A percentile compares a stretch with the other conserved stretches of the same genome.
These are phyloP conservation scores for Leucopsar rothschildi DNA, from an alignment of 2,113 vertebrate species.

Conservation along the genomic window DNA sequence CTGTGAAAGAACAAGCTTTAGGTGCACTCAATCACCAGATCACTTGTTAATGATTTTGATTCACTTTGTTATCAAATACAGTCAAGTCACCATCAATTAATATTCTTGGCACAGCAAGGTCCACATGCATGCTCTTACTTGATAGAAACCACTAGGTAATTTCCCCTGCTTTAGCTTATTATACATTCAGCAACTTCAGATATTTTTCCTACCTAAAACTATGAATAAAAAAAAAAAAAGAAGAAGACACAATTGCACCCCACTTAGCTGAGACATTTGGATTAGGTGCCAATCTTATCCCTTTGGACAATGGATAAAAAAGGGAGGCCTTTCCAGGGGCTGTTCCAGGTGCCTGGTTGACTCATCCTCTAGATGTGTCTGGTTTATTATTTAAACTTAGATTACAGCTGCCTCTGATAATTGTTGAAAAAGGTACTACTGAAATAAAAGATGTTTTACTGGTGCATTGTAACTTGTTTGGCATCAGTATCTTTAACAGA, in stretches of 20 bases:
- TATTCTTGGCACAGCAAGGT: not conserved
- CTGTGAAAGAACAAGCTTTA: not conserved
- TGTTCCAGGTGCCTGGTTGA: not conserved
- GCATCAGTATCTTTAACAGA: not conserved
- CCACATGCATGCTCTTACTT: not conserved
- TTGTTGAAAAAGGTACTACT: not conserved
- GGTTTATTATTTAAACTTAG: not conserved
- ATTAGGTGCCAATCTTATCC: not conserved
- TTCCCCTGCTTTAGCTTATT: not conserved
- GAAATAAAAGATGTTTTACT: not conserved
- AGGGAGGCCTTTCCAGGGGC: not conserved
- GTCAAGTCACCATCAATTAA: not conserved
- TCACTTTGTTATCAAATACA: not conserved
- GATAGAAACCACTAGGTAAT: not conserved
- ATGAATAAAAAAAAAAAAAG: not conserved
- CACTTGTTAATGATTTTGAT: conserved; percentile 25
- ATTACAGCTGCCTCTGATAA: not conserved
- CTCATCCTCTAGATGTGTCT: not conserved
- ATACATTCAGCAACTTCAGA: not conserved
- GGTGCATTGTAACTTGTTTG: not conserved
- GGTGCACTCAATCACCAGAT: not conserved
- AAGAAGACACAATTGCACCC: not conserved
- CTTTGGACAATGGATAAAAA: not conserved
- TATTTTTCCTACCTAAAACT: not conserved
- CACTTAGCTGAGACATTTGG: not conserved